Base-by-base conservation (phyloP, 2,888 invertebrate species). In the Ennomos quercinarius region DNA sequence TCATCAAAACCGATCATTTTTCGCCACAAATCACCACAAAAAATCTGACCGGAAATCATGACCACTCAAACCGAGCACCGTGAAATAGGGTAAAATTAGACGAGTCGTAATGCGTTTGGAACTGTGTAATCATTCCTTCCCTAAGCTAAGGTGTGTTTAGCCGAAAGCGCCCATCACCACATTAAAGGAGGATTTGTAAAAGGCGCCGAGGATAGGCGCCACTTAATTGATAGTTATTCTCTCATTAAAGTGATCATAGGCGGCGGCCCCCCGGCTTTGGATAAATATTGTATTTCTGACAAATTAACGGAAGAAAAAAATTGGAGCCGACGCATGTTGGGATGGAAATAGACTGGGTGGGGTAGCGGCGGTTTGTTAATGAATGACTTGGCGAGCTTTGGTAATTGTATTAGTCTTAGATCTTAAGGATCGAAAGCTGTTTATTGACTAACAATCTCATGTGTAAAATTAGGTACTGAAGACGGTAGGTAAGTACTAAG, bases 221-320 rank as follows among this genome's bases (percentile, higher is more conserved):
- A 76, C 67, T 78, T 91, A 91, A 90, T 90, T 89, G 85, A 87
- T 91, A 88, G 89, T 83, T 85, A 76, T 68, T 71, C 67, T 70
- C 80, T 87, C 84, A 86, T 89, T 89, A 87, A 82, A 84, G 78
- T 81, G 82, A 84, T 83, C 64, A 41, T 42, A 56, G 60, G 51
- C 60, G 63, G 40, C 40, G 67, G 74, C 78, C 81, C 81, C 74
- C 82, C 76, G 76, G 81, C 77, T 77, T 77, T 80, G 80, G 74
- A 85, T 87, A 86, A 90, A 91, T 89, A 91, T 89, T 87, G 83
- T 84, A 83, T 86, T 87, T 81, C 86, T 83, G 83, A 86, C 85
- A 87, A 87, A 89, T 88, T 87, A 85, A 85, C 83, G 83, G 81
- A 83, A 83, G 81, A 78, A 84, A 82, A 81, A 78, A 66, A 64